These are phyloP conservation scores for Antitype chi DNA, from an alignment of 2,888 invertebrate species.

Conservation along the genomic window DNA sequence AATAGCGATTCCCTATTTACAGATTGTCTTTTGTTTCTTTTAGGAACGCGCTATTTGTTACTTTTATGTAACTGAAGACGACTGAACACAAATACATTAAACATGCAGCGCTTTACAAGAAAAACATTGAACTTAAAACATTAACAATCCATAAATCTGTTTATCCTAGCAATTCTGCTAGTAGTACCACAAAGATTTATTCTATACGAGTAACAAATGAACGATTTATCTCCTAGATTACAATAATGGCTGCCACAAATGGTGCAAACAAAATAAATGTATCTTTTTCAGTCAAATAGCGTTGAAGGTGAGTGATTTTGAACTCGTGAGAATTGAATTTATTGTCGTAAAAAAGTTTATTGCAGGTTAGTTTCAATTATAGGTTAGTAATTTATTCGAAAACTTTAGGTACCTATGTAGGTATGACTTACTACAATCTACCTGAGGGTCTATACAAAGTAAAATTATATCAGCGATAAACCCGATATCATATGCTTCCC, in stretches of 20 bases:
- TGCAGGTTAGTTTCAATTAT: neutral
- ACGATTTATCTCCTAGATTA: conserved; percentile 73
- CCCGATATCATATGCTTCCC: neutral
- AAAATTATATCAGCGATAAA: neutral
- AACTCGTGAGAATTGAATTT: conserved; percentile 21
- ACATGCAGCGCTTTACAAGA: conserved; percentile 27
- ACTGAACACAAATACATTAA: conserved; percentile 33
- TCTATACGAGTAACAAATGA: conserved; percentile 67
- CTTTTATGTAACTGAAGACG: neutral
- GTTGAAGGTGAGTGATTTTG: conserved; percentile 24
- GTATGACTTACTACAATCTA: neutral
- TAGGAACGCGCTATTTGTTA: neutral
- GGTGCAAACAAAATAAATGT: conserved; percentile 66
- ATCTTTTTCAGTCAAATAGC: conserved; percentile 53
- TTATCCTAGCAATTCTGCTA: conserved; percentile 57
- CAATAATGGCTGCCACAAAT: conserved; percentile 70
- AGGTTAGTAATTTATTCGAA: conserved; percentile 1
- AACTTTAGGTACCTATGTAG: too few species aligned
- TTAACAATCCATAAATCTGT: conserved; percentile 51
- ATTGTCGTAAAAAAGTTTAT: neutral
- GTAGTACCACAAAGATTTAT: conserved; percentile 66
- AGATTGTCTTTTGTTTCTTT: neutral
- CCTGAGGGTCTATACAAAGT: neutral
- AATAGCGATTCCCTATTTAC: neutral
- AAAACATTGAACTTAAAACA: conserved; percentile 47